These are phyloP conservation scores for Bubalus kerabau DNA, from an alignment of 2,113 vertebrate species.

Conservation along the genomic window DNA sequence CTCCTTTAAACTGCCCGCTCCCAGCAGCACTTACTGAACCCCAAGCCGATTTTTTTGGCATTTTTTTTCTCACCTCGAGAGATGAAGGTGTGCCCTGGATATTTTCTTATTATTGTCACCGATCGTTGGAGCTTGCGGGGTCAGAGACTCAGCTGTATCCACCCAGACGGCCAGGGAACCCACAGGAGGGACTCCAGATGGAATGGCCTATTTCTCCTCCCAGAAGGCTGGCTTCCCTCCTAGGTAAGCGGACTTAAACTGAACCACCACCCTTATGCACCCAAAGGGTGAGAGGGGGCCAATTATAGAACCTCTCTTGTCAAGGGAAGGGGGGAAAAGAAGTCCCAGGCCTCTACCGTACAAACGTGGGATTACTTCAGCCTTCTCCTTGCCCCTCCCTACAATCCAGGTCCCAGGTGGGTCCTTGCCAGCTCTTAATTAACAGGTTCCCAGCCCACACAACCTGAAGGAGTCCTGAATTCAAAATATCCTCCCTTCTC, in stretches of 20 bases:
- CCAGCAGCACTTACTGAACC: slow-evolving; percentile 62
- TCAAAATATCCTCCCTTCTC: neutral
- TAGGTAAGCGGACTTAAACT: neutral
- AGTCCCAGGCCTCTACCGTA: neutral
- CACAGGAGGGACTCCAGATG: neutral
- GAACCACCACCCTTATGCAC: neutral
- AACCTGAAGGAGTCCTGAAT: neutral
- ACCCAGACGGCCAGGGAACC: neutral
- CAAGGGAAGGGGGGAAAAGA: fast-evolving
- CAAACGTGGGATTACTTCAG: neutral
- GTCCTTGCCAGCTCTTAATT: neutral
- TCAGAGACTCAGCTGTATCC: neutral
- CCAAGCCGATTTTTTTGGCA: slow-evolving; percentile 36
- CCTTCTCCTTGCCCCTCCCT: neutral
- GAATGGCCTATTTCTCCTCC: neutral
- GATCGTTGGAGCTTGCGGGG: neutral
- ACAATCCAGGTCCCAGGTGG: neutral
- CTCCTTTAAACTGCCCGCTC: slow-evolving; percentile 69
- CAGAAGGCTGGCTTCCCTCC: neutral
- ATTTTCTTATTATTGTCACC: slow-evolving; percentile 69
- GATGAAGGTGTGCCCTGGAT: slow-evolving; percentile 69
- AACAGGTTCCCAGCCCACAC: neutral
- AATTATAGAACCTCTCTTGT: neutral
- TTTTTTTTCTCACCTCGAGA: slow-evolving; percentile 64
- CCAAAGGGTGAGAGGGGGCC: neutral